A percentile compares a stretch with the other conserved stretches of the same genome.
phyloP scores from a whole-genome alignment of 2,113 vertebrate species.

The Callocephalon fimbriatum region DNA sequence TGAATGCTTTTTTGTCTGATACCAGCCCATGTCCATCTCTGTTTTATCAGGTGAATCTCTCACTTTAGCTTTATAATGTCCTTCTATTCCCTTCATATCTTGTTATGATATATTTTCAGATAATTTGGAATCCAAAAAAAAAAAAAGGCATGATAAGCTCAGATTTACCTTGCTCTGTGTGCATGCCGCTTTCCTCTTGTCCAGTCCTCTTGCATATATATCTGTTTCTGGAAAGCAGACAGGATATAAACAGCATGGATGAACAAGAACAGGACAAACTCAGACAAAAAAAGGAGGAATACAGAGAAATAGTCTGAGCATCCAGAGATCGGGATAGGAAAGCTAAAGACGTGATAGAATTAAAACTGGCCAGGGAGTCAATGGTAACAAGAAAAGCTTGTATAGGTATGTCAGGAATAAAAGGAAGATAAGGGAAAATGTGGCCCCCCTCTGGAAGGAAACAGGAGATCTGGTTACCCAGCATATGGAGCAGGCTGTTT shows the following conservation, averaged over 20 bases:
- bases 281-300: too few species aligned
- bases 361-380: too few species aligned
- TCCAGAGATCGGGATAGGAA: too few species aligned
- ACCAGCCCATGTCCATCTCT: not conserved
- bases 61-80: not conserved
- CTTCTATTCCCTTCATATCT: not conserved
- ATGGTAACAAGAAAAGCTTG: too few species aligned
- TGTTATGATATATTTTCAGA: not conserved
- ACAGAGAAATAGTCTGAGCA: too few species aligned
- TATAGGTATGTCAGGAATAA: too few species aligned
- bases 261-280: too few species aligned
- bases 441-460: not conserved
- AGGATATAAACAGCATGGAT: not conserved
- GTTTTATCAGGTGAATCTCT: not conserved
- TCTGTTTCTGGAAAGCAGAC: not conserved
- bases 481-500: not conserved
- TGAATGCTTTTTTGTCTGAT: not conserved
- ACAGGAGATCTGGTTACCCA: not conserved
- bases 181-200: not conserved
- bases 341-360: too few species aligned
- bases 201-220: not conserved
- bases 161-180: not conserved
- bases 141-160: rapidly evolving
- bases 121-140: not conserved
- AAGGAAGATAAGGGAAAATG: not conserved